Conservation (phyloP, 2,113 vertebrate genomes). For the Vimba vimba region DNA sequence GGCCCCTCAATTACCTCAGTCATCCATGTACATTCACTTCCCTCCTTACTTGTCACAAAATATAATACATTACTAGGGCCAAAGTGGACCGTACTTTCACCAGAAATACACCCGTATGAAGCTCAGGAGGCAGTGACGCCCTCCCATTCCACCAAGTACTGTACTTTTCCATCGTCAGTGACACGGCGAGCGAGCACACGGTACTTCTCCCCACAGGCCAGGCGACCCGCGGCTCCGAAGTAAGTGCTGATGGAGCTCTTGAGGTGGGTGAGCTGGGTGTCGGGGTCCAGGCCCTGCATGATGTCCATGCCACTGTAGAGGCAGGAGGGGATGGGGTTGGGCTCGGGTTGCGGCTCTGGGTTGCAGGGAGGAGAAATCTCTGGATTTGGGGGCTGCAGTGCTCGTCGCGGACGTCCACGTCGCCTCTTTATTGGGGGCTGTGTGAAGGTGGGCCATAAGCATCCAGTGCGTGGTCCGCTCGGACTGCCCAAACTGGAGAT, state of each 20-base stretch:
- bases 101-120: background rate
- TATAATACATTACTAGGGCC: conserved; percentile 49
- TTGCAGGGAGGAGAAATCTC: conserved; percentile 81
- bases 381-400: conserved; percentile 87
- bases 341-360: conserved; percentile 78
- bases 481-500: conserved; percentile 79
- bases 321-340: conserved; percentile 84
- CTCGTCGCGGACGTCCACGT: conserved; percentile 89
- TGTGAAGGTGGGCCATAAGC: conserved; percentile 82
- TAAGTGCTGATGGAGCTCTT: conserved; percentile 98
- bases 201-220: conserved; percentile 97
- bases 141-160: conserved; percentile 99
- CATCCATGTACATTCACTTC: conserved; percentile 23
- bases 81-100: too few species aligned
- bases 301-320: conserved; percentile 90
- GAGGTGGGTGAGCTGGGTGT: conserved; percentile 92
- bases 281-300: conserved; percentile 91
- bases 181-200: conserved; percentile 92
- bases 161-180: conserved; percentile 95
- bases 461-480: conserved; percentile 84
- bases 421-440: conserved; percentile 85
- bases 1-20: conserved; percentile 9
- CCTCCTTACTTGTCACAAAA: conserved; percentile 39
- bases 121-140: conserved; percentile 96
- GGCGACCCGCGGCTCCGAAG: conserved; percentile 94